Evolutionary conservation across 2,797 vertebrate species (phyloP).

Genomic region (Phalloptychus januarius): DNA sequence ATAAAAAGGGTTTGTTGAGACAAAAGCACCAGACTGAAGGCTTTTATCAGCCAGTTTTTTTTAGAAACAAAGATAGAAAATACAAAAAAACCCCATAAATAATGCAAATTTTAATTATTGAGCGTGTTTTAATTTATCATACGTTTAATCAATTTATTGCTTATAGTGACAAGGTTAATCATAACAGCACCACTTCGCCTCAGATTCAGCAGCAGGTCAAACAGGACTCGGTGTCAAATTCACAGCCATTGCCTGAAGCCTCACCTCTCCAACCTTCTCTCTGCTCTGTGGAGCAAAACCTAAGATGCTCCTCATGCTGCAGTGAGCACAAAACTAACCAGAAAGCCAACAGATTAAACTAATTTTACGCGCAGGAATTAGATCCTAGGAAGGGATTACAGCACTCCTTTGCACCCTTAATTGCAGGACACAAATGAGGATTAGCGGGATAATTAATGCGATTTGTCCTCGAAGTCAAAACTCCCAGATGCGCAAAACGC

Average conservation of each 20-base stretch:
- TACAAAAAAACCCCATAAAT: no score
- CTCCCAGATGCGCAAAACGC: slow-evolving; percentile 19
- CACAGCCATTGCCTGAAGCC: not conserved
- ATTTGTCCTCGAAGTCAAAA: not conserved
- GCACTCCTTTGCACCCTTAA: not conserved
- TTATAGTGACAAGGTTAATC: not conserved
- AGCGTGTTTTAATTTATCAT: no score
- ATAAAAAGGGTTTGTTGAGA: no score
- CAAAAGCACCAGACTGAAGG: no score
- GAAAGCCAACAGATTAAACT: slow-evolving; percentile 4
- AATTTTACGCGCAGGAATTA: not conserved
- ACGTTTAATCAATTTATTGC: no score
- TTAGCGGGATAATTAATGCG: not conserved
- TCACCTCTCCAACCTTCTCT: not conserved
- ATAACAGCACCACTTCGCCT: not conserved
- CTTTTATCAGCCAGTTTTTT: no score
- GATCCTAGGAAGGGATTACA: not conserved
- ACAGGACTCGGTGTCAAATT: not conserved
- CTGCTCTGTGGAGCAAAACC: slow-evolving; percentile 16
- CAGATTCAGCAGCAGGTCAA: slow-evolving; percentile 10
- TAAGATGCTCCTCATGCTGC: slow-evolving; percentile 10
- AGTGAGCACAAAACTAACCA: slow-evolving; percentile 33
- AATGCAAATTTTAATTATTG: no score
- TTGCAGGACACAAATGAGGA: not conserved
- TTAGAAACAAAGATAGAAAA: no score